These are phyloP conservation scores for Pristionchus pacificus DNA, from an alignment of 1,140 invertebrate genomes.

Conservation along the genomic window DNA sequence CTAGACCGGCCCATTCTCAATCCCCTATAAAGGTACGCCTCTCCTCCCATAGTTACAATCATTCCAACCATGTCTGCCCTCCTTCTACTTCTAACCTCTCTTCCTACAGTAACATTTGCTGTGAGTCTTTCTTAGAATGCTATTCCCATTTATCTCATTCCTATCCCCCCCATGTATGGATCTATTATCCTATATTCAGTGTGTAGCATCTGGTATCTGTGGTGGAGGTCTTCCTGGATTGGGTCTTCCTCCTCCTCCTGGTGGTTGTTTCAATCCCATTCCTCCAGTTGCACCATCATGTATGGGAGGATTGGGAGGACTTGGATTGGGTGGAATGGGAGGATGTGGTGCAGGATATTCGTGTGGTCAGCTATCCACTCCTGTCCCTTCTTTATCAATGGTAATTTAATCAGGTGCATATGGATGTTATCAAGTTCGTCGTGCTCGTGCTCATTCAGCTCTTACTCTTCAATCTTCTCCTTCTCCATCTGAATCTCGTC, in stretches of 20 bases:
- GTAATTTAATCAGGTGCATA: conserved; percentile 12
- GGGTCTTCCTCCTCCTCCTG: not conserved
- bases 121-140: conserved; percentile 6
- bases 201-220: conserved; percentile 34
- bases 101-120: conserved; percentile 11
- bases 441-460: conserved; percentile 25
- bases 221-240: conserved; percentile 19
- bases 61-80: not conserved
- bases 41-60: not conserved
- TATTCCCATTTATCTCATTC: not conserved
- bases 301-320: conserved; percentile 12
- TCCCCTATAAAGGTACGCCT: not conserved
- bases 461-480: conserved; percentile 7
- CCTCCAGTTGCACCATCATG: conserved; percentile 25
- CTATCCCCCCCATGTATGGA: not conserved
- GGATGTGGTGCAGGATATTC: conserved; percentile 32
- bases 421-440: conserved; percentile 25
- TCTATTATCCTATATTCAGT: conserved; percentile 17
- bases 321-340: conserved; percentile 1
- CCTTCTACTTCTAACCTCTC: conserved; percentile 17
- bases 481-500: conserved; percentile 11
- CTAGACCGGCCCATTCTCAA: not conserved
- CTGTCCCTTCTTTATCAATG: not conserved
- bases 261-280: conserved; percentile 25
- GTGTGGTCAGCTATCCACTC: conserved; percentile 4